phyloP scores from a whole-genome alignment of 1,140 invertebrate species.

The Lasaia peninsularis region DNA sequence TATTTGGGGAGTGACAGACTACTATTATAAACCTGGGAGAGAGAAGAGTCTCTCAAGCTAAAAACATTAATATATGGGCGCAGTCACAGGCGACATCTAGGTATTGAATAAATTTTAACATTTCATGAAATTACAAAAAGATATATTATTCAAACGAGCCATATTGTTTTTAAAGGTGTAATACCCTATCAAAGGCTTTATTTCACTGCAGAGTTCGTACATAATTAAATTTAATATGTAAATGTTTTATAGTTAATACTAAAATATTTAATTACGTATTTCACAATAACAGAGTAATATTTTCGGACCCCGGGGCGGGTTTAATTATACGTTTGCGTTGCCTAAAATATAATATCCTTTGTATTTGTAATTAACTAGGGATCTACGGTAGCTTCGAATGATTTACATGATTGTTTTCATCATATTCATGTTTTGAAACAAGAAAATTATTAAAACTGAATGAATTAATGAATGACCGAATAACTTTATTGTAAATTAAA shows the following conservation, averaged over 20 bases:
- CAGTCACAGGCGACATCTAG: too few relatives aligned
- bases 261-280: conserved; percentile 7
- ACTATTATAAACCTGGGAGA: too few relatives aligned
- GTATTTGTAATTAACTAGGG: conserved; percentile 4
- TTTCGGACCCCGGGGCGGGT: background rate
- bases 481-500: too few relatives aligned
- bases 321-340: conserved; percentile 4
- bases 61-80: too few relatives aligned
- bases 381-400: background rate
- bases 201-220: background rate
- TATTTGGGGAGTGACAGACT: too few relatives aligned
- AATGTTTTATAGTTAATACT: background rate
- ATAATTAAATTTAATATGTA: background rate
- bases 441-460: too few relatives aligned
- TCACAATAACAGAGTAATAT: background rate
- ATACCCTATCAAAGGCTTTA: background rate
- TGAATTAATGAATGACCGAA: too few relatives aligned
- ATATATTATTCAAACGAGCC: background rate
- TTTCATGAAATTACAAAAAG: background rate
- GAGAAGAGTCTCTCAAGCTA: too few relatives aligned
- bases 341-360: background rate
- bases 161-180: background rate
- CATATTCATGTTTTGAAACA: too few relatives aligned
- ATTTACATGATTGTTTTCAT: too few relatives aligned
- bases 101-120: background rate